phyloP scores from a whole-genome alignment of 2,797 vertebrate species.

The Pampus argenteus region DNA sequence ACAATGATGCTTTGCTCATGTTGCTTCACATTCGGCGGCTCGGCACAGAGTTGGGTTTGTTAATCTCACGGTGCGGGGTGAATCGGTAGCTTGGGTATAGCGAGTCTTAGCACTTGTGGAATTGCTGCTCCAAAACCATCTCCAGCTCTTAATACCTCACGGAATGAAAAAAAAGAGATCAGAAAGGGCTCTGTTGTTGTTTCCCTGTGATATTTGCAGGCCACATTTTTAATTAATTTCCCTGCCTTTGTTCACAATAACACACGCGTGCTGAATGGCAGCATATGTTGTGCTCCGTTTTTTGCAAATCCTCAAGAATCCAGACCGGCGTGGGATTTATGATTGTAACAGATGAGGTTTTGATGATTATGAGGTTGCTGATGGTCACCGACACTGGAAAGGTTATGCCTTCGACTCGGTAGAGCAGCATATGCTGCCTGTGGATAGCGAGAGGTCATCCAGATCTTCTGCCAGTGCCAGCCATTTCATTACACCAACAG shows the following conservation, averaged over 20 bases:
- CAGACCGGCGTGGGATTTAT: slow-evolving; percentile 69
- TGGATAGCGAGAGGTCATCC: slow-evolving; percentile 73
- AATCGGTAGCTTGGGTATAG: slow-evolving; percentile 32
- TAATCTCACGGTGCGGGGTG: slow-evolving; percentile 57
- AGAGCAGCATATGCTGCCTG: slow-evolving; percentile 69
- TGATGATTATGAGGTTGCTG: slow-evolving; percentile 75
- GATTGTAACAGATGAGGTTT: slow-evolving; percentile 75
- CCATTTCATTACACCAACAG: slow-evolving; percentile 79
- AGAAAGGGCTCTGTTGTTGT: slow-evolving; percentile 50
- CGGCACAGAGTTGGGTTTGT: slow-evolving; percentile 31
- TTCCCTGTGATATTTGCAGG: slow-evolving; percentile 73
- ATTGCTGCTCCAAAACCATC: slow-evolving; percentile 33
- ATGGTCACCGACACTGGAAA: slow-evolving; percentile 55
- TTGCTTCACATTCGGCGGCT: slow-evolving; percentile 18
- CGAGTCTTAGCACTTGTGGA: slow-evolving; percentile 51
- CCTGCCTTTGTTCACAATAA: slow-evolving; percentile 55
- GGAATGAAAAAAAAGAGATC: slow-evolving; percentile 62
- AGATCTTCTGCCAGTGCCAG: slow-evolving; percentile 66
- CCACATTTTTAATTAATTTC: slow-evolving; percentile 75
- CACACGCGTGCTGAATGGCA: slow-evolving; percentile 35
- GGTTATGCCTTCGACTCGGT: slow-evolving; percentile 59
- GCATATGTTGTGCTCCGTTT: slow-evolving; percentile 76
- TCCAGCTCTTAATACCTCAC: slow-evolving; percentile 54
- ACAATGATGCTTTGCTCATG: slow-evolving; percentile 47
- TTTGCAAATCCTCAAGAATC: slow-evolving; percentile 81